phyloP scores from a whole-genome alignment of 2,113 vertebrate species.

The Corvus cornix region DNA sequence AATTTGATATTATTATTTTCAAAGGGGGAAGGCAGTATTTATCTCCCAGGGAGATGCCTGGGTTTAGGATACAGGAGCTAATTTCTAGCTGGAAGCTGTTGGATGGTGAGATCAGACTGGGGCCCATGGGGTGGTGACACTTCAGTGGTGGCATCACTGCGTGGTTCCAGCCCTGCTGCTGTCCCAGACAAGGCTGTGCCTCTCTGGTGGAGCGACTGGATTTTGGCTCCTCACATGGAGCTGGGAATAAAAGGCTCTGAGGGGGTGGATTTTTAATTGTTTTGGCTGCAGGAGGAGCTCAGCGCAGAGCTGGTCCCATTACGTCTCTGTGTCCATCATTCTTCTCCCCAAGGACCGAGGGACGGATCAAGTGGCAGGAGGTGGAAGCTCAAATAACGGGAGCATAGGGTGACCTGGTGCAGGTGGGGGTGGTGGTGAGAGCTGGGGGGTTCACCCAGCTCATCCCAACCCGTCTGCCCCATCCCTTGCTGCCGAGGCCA shows the following conservation, averaged over 20 bases:
- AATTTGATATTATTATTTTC: background rate
- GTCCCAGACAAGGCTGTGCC: background rate
- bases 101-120: background rate
- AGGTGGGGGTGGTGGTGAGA: background rate
- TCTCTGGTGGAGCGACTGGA: rapidly evolving
- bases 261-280: background rate
- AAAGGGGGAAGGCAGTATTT: background rate
- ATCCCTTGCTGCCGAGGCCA: background rate
- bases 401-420: rapidly evolving
- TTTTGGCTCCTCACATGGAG: background rate
- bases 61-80: background rate
- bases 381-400: background rate
- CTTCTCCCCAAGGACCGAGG: background rate
- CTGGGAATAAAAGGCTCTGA: background rate
- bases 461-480: rapidly evolving
- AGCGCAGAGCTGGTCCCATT: rapidly evolving
- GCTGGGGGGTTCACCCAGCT: background rate
- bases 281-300: background rate
- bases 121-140: rapidly evolving
- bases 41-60: background rate
- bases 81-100: background rate
- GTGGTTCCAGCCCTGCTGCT: background rate
- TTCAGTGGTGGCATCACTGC: background rate
- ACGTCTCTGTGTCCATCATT: rapidly evolving
- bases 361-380: background rate